phyloP scores from a whole-genome alignment of 1,140 invertebrate species.

The Drosophila aff. region DNA sequence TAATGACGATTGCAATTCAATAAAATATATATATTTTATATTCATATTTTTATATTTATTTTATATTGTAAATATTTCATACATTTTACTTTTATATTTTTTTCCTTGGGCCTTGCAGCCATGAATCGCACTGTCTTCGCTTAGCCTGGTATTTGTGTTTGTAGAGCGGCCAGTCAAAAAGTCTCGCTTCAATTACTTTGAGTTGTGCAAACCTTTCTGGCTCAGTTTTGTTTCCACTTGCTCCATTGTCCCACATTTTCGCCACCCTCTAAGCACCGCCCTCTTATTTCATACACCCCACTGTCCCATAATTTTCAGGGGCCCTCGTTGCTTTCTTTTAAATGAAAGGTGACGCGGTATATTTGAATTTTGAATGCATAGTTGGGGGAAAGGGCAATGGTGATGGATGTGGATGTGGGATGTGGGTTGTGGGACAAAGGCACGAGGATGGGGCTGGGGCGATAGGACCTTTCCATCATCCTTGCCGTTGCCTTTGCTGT shows the following conservation, averaged over 20 bases:
- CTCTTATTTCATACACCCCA: not conserved
- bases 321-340: constrained; percentile 39
- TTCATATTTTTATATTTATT: not conserved
- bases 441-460: not conserved
- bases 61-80: not conserved
- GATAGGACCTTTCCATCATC: constrained; percentile 37
- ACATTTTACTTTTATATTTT: not conserved
- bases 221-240: constrained; percentile 5
- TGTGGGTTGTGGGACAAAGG: constrained; percentile 8
- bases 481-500: constrained; percentile 2
- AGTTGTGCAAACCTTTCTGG: constrained; percentile 37
- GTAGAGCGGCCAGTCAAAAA: constrained; percentile 18
- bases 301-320: constrained; percentile 26
- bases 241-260: constrained; percentile 27
- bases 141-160: constrained; percentile 6
- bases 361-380: constrained; percentile 65
- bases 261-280: not conserved
- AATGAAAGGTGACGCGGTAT: constrained; percentile 65
- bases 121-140: constrained; percentile 12
- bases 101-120: not conserved
- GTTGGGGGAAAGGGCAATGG: not conserved
- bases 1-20: not conserved
- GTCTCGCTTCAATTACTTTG: constrained; percentile 44
- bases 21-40: too few relatives aligned
- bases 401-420: constrained; percentile 23